Conservation (phyloP, 1,140 invertebrate genomes). For the Drosophila setifemur region DNA sequence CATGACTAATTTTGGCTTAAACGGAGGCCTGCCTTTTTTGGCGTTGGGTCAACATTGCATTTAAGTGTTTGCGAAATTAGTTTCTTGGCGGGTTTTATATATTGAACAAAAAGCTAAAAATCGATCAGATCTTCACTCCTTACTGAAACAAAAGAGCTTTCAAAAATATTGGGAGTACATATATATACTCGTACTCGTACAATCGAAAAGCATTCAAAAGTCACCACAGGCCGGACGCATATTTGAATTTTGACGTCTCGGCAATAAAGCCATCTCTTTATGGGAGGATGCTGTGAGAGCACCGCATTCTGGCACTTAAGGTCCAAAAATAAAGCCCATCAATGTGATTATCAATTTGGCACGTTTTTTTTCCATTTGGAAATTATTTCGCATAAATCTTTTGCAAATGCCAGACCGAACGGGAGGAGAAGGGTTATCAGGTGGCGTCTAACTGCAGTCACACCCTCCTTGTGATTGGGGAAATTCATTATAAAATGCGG, state of each 20-base stretch:
- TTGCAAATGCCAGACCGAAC: background rate
- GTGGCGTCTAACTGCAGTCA: slow-evolving; percentile 29
- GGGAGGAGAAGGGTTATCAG: slow-evolving; percentile 18
- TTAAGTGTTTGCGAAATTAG: background rate
- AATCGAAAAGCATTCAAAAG: slow-evolving; percentile 37
- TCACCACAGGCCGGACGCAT: slow-evolving; percentile 44
- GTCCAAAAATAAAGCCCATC: slow-evolving; percentile 72
- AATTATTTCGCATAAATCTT: slow-evolving; percentile 63
- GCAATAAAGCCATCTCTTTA: slow-evolving; percentile 69
- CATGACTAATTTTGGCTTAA: slow-evolving; percentile 41
- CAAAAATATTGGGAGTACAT: background rate
- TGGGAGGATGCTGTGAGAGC: slow-evolving; percentile 40
- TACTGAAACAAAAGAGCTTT: background rate
- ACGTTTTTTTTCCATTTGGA: slow-evolving; percentile 6
- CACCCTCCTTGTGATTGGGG: slow-evolving; percentile 5
- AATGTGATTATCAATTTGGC: slow-evolving; percentile 57
- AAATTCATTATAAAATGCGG: slow-evolving; percentile 75
- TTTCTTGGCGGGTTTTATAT: background rate
- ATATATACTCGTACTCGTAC: too few species aligned
- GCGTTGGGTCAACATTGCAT: background rate
- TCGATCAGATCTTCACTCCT: background rate
- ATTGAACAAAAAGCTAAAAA: too few species aligned
- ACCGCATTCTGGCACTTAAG: slow-evolving; percentile 57
- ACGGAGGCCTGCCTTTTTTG: background rate
- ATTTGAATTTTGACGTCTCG: slow-evolving; percentile 23